Evolutionary conservation across 2,888 invertebrate species (phyloP).

Genomic region (Rhagonycha fulva): DNA sequence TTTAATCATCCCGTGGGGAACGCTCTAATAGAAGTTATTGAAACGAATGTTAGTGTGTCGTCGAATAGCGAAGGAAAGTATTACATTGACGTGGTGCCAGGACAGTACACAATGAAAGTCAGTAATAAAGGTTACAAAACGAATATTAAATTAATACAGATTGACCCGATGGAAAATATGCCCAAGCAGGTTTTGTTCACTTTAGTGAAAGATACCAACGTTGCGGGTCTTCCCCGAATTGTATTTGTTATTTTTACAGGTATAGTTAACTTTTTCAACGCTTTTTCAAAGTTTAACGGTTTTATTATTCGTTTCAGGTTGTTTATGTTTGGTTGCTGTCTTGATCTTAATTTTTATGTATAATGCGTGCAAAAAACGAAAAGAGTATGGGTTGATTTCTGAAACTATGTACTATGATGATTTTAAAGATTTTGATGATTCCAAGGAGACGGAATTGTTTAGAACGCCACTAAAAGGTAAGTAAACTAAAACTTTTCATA

Average conservation of each 20-base stretch:
- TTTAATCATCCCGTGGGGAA: constrained; percentile 62
- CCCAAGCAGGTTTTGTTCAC: constrained; percentile 69
- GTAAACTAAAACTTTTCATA: constrained; percentile 6
- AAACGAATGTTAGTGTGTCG: constrained; percentile 51
- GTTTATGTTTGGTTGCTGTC: constrained; percentile 60
- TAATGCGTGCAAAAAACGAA: constrained; percentile 56
- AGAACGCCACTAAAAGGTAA: constrained; percentile 50
- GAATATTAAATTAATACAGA: constrained; percentile 55
- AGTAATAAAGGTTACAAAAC: constrained; percentile 64
- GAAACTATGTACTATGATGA: constrained; percentile 59
- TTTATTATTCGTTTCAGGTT: constrained; percentile 54
- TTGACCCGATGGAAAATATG: constrained; percentile 50
- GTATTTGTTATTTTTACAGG: constrained; percentile 77
- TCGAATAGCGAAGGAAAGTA: constrained; percentile 58
- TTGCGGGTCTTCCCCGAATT: constrained; percentile 76
- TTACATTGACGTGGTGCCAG: constrained; percentile 56
- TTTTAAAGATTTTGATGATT: constrained; percentile 50
- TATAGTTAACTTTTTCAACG: constrained; percentile 37
- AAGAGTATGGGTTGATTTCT: constrained; percentile 63
- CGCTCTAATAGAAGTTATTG: constrained; percentile 58
- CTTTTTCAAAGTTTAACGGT: constrained; percentile 1
- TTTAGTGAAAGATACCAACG: constrained; percentile 66
- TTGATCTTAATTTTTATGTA: constrained; percentile 62
- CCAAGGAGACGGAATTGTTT: constrained; percentile 58
- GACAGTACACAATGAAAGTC: constrained; percentile 60